Conservation (phyloP, 2,113 vertebrate species). For the Callionymus lyra region DNA sequence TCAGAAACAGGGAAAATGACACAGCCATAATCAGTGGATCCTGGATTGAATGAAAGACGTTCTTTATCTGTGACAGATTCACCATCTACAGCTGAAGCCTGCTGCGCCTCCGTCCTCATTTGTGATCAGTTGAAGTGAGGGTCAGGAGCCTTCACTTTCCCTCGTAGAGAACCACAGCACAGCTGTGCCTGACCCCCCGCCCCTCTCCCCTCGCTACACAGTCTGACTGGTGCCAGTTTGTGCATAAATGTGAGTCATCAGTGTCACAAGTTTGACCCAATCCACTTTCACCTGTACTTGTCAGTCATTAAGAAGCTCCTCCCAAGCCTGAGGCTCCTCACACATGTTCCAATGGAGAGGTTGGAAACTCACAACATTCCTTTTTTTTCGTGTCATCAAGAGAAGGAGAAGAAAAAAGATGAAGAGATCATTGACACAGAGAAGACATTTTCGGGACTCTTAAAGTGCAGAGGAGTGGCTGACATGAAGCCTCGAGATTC, state of each 20-base stretch:
- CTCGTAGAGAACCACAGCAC: slow-evolving; percentile 26
- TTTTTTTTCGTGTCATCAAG: slow-evolving; percentile 42
- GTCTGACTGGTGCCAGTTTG: slow-evolving; percentile 44
- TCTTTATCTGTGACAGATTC: no score
- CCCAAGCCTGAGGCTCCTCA: slow-evolving; percentile 14
- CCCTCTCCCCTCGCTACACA: slow-evolving; percentile 37
- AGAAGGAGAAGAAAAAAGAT: slow-evolving; percentile 13
- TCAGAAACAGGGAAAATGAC: slow-evolving; percentile 33
- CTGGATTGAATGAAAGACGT: no score
- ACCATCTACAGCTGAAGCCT: not conserved
- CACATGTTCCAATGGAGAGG: slow-evolving; percentile 1
- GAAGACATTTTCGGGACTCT: slow-evolving; percentile 3
- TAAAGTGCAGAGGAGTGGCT: slow-evolving; percentile 10
- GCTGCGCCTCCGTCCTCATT: not conserved
- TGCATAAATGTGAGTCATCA: slow-evolving; percentile 20
- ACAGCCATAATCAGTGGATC: no score
- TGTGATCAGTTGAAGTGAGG: slow-evolving; percentile 5
- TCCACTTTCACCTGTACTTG: slow-evolving; percentile 62
- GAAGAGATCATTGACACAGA: slow-evolving; percentile 10
- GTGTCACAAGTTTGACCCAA: slow-evolving; percentile 42
- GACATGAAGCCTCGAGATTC: not conserved
- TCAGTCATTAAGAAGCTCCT: slow-evolving; percentile 46
- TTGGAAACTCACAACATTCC: slow-evolving; percentile 34
- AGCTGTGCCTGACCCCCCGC: slow-evolving; percentile 45
- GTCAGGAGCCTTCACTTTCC: slow-evolving; percentile 28